These are phyloP conservation scores for Pristionchus japonicus DNA, from an alignment of 2,888 invertebrate genomes.

Conservation along the genomic window DNA sequence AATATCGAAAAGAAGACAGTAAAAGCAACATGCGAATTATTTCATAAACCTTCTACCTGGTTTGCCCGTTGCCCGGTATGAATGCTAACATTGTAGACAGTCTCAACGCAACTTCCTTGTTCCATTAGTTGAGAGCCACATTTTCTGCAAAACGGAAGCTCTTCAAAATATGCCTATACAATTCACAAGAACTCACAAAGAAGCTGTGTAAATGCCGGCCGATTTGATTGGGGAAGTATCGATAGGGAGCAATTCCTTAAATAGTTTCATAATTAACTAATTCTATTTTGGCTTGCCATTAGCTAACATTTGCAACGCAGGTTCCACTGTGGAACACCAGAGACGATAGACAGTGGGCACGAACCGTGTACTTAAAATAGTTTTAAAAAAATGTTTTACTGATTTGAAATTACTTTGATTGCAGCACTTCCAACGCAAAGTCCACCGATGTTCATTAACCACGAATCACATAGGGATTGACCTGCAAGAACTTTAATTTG, in stretches of 20 bases:
- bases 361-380: not conserved
- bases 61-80: not conserved
- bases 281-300: too few relatives aligned
- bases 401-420: not conserved
- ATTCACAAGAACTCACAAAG: not conserved
- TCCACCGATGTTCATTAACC: not conserved
- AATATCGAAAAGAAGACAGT: too few relatives aligned
- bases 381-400: not conserved
- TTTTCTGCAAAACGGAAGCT: too few relatives aligned
- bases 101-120: not conserved
- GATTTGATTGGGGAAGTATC: not conserved
- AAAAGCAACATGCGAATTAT: too few relatives aligned
- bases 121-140: not conserved
- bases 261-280: too few relatives aligned
- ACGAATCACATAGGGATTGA: not conserved
- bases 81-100: not conserved
- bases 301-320: not conserved
- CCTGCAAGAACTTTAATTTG: too few relatives aligned
- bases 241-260: not conserved
- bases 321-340: not conserved
- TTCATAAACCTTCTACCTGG: not conserved
- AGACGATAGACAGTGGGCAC: not conserved
- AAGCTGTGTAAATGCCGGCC: not conserved
- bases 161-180: too few relatives aligned
- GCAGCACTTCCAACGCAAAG: not conserved